Percentiles rank a stretch among this genome's conserved stretches.
These are phyloP conservation scores for Hipposideros larvatus DNA, from an alignment of 2,797 vertebrate genomes.

Conservation along the genomic window DNA sequence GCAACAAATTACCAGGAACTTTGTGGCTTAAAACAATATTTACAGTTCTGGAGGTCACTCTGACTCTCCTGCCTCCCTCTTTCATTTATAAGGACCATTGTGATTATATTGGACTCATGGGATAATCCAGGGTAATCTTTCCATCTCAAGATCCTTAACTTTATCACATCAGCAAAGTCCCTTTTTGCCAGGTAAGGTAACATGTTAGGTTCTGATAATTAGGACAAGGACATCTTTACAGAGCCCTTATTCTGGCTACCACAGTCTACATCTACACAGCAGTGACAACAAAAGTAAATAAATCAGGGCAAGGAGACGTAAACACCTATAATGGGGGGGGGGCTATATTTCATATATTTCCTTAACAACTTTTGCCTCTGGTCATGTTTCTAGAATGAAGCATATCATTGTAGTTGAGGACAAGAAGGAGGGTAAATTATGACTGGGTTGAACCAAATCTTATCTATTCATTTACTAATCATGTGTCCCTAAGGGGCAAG, in stretches of 20 bases:
- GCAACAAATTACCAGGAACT: neutral
- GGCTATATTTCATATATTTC: neutral
- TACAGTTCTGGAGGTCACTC: neutral
- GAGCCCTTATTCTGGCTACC: neutral
- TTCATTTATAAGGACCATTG: neutral
- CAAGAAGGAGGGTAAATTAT: neutral
- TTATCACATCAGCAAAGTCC: neutral
- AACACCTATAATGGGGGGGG: neutral
- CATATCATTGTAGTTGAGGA: neutral
- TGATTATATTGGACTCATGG: neutral
- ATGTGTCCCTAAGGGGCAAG: neutral
- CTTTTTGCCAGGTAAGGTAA: neutral
- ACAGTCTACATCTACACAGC: neutral
- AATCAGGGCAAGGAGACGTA: neutral
- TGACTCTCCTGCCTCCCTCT: neutral
- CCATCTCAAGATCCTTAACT: neutral
- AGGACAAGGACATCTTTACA: neutral
- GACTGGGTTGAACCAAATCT: neutral
- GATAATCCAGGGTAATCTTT: neutral
- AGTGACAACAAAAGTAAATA: neutral
- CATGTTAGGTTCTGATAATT: neutral
- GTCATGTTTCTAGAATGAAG: conserved; percentile 2
- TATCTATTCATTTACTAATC: neutral
- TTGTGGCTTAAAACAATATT: conserved; percentile 20
- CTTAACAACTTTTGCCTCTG: neutral